Conservation (phyloP, 2,888 invertebrate genomes). For the Clistopyga incitator region DNA sequence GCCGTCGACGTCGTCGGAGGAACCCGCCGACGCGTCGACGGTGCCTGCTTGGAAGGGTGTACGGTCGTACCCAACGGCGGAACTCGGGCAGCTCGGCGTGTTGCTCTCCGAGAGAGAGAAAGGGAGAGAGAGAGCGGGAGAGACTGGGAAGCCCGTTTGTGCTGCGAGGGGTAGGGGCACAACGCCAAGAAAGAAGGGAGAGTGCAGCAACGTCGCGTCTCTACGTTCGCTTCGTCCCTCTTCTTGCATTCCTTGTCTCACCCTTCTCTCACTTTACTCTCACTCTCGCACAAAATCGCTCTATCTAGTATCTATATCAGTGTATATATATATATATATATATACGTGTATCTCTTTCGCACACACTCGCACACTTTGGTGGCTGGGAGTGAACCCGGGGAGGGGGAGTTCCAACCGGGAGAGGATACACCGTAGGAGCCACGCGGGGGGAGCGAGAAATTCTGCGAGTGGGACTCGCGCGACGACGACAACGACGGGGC, state of each 20-base stretch:
- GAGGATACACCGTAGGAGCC: slow-evolving; percentile 75
- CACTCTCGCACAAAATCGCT: slow-evolving; percentile 19
- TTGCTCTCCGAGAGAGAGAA: neutral
- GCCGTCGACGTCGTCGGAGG: slow-evolving; percentile 60
- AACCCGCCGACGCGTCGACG: slow-evolving; percentile 39
- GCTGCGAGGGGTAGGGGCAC: slow-evolving; percentile 76
- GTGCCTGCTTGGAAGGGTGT: slow-evolving; percentile 61
- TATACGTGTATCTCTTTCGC: slow-evolving; percentile 40
- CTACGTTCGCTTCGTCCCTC: slow-evolving; percentile 31
- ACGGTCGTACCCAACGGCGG: slow-evolving; percentile 50
- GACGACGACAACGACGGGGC: slow-evolving; percentile 64
- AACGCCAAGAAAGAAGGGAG: slow-evolving; percentile 80
- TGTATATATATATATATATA: slow-evolving; percentile 42
- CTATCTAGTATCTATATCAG: slow-evolving; percentile 4
- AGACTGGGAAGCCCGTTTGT: slow-evolving; percentile 51
- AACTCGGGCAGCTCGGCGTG: slow-evolving; percentile 64
- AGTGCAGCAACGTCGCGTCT: slow-evolving; percentile 63
- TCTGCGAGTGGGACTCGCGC: slow-evolving; percentile 75
- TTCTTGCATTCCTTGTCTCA: slow-evolving; percentile 53
- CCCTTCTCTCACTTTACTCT: too few relatives aligned
- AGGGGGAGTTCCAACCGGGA: slow-evolving; percentile 76
- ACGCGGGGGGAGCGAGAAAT: slow-evolving; percentile 71
- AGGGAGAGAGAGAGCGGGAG: neutral
- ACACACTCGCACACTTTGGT: slow-evolving; percentile 52
- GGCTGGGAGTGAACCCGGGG: slow-evolving; percentile 70